Conservation (phyloP, 2,797 vertebrate species). For the Onychomys torridus region DNA sequence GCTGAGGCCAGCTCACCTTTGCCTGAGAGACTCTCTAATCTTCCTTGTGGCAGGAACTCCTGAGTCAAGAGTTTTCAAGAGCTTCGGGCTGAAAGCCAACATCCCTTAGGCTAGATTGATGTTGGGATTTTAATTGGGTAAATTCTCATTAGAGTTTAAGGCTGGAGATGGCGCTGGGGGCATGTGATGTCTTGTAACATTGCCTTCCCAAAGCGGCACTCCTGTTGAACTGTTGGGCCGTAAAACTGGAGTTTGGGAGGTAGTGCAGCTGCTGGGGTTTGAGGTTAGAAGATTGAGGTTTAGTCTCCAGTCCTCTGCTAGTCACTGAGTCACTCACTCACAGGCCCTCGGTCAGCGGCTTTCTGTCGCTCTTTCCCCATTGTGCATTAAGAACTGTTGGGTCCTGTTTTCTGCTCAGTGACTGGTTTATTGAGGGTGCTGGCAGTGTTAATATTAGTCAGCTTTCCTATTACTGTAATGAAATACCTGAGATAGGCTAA, state of each 20-base stretch:
- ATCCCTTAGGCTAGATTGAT: slow-evolving; percentile 6
- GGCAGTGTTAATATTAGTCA: neutral
- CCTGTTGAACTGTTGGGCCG: neutral
- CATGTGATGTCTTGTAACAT: neutral
- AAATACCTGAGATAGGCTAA: neutral
- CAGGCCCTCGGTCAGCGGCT: neutral
- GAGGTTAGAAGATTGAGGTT: neutral
- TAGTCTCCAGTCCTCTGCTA: neutral
- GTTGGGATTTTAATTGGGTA: slow-evolving; percentile 64
- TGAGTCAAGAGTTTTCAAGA: slow-evolving; percentile 17
- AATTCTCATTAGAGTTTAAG: slow-evolving; percentile 51
- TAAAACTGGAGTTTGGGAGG: neutral
- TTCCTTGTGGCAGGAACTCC: neutral
- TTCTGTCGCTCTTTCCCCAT: neutral
- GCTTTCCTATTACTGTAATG: neutral
- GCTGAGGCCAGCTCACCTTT: neutral
- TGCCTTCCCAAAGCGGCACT: neutral
- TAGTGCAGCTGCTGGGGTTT: neutral
- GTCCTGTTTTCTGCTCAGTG: neutral
- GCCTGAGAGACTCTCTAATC: neutral
- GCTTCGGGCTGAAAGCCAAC: slow-evolving; percentile 26
- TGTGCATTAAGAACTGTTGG: neutral
- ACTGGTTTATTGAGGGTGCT: neutral
- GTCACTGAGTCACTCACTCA: neutral
- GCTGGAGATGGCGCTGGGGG: neutral